These are phyloP conservation scores for Dasysyrphus albostriatus DNA, from an alignment of 2,888 invertebrate species.

Conservation along the genomic window DNA sequence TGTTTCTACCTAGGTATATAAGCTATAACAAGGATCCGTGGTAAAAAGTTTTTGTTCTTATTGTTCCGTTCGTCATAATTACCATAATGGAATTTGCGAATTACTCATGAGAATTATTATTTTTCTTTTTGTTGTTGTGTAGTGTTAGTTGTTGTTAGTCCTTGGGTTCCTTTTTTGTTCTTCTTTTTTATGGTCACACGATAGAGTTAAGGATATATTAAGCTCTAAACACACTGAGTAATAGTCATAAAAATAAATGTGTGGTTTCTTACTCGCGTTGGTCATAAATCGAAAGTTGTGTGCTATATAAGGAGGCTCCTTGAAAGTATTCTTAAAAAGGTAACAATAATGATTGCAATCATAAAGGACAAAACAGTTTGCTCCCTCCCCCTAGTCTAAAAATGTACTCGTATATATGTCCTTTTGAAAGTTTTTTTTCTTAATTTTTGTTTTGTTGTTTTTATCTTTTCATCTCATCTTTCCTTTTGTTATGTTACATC, in stretches of 20 bases:
- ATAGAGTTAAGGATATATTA: constrained; percentile 45
- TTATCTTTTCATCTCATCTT: constrained; percentile 6
- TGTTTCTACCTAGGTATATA: background rate
- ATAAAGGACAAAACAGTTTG: constrained; percentile 68
- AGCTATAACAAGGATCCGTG: constrained; percentile 14
- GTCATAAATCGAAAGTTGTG: constrained; percentile 63
- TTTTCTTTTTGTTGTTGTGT: too few species aligned
- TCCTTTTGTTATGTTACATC: constrained; percentile 38
- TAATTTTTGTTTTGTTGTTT: constrained; percentile 34
- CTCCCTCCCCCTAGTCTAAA: background rate
- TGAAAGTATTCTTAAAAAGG: constrained; percentile 49
- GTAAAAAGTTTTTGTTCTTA: constrained; percentile 42
- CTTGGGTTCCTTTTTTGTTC: constrained; percentile 50
- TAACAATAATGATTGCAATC: constrained; percentile 71
- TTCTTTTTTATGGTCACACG: constrained; percentile 42
- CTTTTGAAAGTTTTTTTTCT: constrained; percentile 32
- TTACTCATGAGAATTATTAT: constrained; percentile 66
- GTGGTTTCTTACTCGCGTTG: constrained; percentile 27
- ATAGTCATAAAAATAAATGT: constrained; percentile 60
- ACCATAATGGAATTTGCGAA: constrained; percentile 75
- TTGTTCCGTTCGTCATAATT: constrained; percentile 58
- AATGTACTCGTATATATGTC: constrained; percentile 8
- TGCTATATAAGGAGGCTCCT: constrained; percentile 41
- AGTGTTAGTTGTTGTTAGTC: constrained; percentile 32
- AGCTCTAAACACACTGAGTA: constrained; percentile 18